phyloP scores from a whole-genome alignment of 2,888 invertebrate genomes.

The Esperia sulphurella region DNA sequence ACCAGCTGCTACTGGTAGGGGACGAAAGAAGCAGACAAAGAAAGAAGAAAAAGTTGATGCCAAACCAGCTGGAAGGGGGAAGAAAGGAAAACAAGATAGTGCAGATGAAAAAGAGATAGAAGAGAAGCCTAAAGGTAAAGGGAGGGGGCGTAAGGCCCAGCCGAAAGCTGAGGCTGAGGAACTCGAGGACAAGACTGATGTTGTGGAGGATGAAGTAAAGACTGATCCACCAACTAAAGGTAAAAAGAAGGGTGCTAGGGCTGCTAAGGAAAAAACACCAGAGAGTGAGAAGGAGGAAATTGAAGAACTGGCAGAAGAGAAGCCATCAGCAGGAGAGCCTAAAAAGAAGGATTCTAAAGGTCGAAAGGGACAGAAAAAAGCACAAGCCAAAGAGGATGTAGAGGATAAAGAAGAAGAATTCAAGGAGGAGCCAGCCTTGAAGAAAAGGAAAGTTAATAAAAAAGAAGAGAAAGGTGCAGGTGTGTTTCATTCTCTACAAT shows the following conservation, averaged over 20 bases:
- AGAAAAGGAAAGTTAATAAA: conserved; percentile 49
- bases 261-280: conserved; percentile 23
- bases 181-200: conserved; percentile 36
- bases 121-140: conserved; percentile 49
- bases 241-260: conserved; percentile 33
- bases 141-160: conserved; percentile 49
- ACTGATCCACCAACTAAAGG: conserved; percentile 33
- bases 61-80: conserved; percentile 41
- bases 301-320: conserved; percentile 42
- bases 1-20: conserved; percentile 32
- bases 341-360: conserved; percentile 58
- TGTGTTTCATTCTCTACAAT: conserved; percentile 11
- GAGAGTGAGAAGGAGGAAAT: conserved; percentile 18
- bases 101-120: conserved; percentile 26
- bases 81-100: conserved; percentile 44
- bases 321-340: conserved; percentile 35
- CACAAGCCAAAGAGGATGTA: conserved; percentile 43
- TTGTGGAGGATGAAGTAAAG: conserved; percentile 41
- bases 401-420: conserved; percentile 36
- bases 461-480: conserved; percentile 56
- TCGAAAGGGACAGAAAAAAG: conserved; percentile 53
- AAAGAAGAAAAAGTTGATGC: conserved; percentile 43
- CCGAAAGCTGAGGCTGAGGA: conserved; percentile 39
- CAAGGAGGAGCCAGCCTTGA: conserved; percentile 35
- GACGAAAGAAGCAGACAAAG: conserved; percentile 55